phyloP scores from a whole-genome alignment of 1,140 invertebrate genomes.

The Drosophila melanica region DNA sequence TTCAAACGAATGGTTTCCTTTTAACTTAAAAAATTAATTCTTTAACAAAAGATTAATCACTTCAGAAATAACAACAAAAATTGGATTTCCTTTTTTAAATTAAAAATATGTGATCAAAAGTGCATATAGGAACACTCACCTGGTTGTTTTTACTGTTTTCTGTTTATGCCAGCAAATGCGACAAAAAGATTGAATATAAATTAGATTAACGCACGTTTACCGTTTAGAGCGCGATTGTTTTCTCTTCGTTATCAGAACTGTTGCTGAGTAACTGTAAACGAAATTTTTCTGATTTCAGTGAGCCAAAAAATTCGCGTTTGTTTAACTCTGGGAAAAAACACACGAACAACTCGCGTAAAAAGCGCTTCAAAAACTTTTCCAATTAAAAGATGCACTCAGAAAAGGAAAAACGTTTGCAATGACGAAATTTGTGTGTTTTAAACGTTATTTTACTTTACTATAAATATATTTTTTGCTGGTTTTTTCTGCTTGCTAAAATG shows the following conservation, averaged over 20 bases:
- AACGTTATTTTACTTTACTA: too few relatives aligned
- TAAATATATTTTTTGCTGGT: slow-evolving; percentile 1
- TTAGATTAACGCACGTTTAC: slow-evolving; percentile 40
- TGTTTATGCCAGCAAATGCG: slow-evolving; percentile 6
- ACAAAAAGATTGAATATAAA: slow-evolving; percentile 36
- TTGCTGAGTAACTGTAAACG: slow-evolving; percentile 1
- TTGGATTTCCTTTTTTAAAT: too few relatives aligned
- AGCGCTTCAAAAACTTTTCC: slow-evolving; percentile 47
- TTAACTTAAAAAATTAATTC: too few relatives aligned
- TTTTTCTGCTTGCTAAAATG: slow-evolving; percentile 18
- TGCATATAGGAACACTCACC: slow-evolving; percentile 13
- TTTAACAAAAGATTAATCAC: too few relatives aligned
- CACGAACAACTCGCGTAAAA: slow-evolving; percentile 26
- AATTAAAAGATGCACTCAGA: slow-evolving; percentile 40
- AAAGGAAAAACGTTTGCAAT: slow-evolving; percentile 1
- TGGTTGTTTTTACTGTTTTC: slow-evolving; percentile 1
- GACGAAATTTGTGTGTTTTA: too few relatives aligned
- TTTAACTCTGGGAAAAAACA: slow-evolving; percentile 8
- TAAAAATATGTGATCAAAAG: too few relatives aligned
- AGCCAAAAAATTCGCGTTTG: slow-evolving; percentile 6
- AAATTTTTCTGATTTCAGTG: slow-evolving; percentile 8
- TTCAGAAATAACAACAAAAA: too few relatives aligned
- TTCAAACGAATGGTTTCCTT: too few relatives aligned
- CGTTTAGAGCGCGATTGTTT: slow-evolving; percentile 20
- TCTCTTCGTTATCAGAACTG: slow-evolving; percentile 24